Evolutionary conservation across 2,888 invertebrate genomes (phyloP).

Genomic region (Drosophila tripunctata): DNA sequence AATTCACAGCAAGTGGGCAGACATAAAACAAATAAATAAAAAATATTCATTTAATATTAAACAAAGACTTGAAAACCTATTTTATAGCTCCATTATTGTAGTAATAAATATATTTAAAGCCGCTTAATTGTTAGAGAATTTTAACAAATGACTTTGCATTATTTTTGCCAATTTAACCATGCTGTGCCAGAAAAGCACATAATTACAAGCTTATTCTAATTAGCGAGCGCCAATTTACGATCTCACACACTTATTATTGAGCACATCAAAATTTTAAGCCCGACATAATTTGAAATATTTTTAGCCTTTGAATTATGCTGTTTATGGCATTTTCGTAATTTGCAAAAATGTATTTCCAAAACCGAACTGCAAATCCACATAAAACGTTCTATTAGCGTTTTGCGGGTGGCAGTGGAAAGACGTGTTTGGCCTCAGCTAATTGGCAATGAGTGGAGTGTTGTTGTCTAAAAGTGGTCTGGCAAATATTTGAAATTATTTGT

Average conservation of each 20-base stretch:
- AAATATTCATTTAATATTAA: neutral
- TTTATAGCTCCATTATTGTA: neutral
- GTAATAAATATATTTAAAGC: neutral
- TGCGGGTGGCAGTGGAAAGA: neutral
- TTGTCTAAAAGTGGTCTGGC: neutral
- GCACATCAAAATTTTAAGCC: conserved; percentile 27
- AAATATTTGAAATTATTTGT: conserved; percentile 32
- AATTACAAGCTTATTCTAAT: conserved; percentile 49
- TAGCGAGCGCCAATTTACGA: conserved; percentile 29
- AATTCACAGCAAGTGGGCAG: neutral
- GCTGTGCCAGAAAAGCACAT: neutral
- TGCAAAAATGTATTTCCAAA: conserved; percentile 16
- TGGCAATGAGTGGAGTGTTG: conserved; percentile 44
- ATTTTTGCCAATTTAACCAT: neutral
- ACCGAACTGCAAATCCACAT: conserved; percentile 42
- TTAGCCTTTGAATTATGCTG: conserved; percentile 28
- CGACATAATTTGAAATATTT: conserved; percentile 28
- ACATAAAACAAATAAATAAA: neutral
- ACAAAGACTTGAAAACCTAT: neutral
- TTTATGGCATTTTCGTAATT: conserved; percentile 34
- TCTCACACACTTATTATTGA: conserved; percentile 4
- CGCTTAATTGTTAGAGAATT: too few species aligned
- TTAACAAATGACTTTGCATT: too few species aligned
- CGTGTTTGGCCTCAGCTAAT: conserved; percentile 52
- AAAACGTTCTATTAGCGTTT: conserved; percentile 35